phyloP scores from a whole-genome alignment of 2,797 vertebrate species.

The Peromyscus melanophrys region DNA sequence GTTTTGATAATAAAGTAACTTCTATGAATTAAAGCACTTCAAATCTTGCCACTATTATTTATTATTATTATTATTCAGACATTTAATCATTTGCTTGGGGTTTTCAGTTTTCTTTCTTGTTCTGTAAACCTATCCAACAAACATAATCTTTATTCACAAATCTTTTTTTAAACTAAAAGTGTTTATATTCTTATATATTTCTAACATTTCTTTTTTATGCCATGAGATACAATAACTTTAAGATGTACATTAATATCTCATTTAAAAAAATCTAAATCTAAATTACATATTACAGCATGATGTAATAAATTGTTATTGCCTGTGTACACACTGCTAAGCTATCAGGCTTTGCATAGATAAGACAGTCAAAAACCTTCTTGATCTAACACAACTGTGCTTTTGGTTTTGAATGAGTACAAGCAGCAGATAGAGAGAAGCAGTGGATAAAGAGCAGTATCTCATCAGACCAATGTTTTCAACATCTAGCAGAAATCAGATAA shows the following conservation, averaged over 20 bases:
- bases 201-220: not conserved
- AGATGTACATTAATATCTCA: not conserved
- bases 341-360: not conserved
- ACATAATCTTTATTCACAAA: not conserved
- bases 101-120: too few species aligned
- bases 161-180: not conserved
- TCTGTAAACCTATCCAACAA: not conserved
- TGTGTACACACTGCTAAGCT: not conserved
- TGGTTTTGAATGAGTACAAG: not conserved
- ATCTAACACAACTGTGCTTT: not conserved
- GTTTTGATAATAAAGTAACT: not conserved
- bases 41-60: too few species aligned
- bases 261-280: not conserved
- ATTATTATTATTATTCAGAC: not conserved
- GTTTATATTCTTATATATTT: not conserved
- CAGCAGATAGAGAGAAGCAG: not conserved
- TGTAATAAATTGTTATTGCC: not conserved
- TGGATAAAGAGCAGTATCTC: not conserved
- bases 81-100: not conserved
- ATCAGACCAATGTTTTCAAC: not conserved
- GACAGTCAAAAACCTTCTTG: not conserved
- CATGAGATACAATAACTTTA: not conserved
- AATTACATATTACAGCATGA: not conserved
- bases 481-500: not conserved
- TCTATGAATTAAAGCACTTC: not conserved